Percentiles rank a stretch among this genome's conserved stretches.
Conservation (phyloP, 2,888 invertebrate genomes). For the Cheilosia urbana region DNA sequence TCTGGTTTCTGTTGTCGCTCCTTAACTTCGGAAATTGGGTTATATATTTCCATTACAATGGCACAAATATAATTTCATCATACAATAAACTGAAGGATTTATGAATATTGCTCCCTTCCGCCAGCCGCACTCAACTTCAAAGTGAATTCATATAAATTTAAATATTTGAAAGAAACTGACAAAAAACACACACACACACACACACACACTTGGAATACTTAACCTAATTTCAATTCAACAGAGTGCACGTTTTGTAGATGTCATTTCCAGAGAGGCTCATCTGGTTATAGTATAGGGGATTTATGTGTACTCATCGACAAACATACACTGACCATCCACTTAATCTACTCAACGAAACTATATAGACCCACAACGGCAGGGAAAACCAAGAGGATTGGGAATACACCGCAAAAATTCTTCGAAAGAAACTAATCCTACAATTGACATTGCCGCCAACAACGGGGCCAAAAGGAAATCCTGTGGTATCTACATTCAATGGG, state of each 20-base stretch:
- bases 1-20: conserved; percentile 44
- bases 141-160: conserved; percentile 63
- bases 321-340: conserved; percentile 56
- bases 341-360: conserved; percentile 54
- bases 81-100: conserved; percentile 69
- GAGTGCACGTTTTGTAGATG: conserved; percentile 58
- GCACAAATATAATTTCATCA: conserved; percentile 73
- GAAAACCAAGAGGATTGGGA: background rate
- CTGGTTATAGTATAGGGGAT: conserved; percentile 38
- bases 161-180: conserved; percentile 59
- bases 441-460: conserved; percentile 68
- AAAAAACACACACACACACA: background rate
- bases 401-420: conserved; percentile 23
- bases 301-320: conserved; percentile 69
- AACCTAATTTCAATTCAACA: conserved; percentile 65
- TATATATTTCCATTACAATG: conserved; percentile 69
- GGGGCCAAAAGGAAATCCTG: conserved; percentile 68
- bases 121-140: conserved; percentile 39
- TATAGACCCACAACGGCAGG: conserved; percentile 7
- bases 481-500: conserved; percentile 59
- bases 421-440: conserved; percentile 72
- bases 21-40: conserved; percentile 69
- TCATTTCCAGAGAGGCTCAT: conserved; percentile 20
- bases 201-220: conserved; percentile 13
- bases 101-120: conserved; percentile 42